Percentiles rank a stretch among this genome's conserved stretches.
phyloP scores from a whole-genome alignment of 2,113 vertebrate genomes.

The Pholis gunnellus region DNA sequence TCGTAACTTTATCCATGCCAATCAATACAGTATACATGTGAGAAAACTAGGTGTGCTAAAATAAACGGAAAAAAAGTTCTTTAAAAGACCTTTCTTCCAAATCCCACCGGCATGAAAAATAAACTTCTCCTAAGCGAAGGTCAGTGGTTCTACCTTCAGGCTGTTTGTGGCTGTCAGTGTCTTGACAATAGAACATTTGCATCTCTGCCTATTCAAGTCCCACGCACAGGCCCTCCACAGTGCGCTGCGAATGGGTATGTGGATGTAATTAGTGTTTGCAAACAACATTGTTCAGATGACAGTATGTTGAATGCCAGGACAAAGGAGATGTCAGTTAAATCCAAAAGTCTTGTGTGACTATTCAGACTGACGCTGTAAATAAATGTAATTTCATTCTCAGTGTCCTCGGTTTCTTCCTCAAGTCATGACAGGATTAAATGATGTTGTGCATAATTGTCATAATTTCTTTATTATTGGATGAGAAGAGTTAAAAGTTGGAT shows the following conservation, averaged over 20 bases:
- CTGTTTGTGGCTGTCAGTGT: conserved; percentile 34
- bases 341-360: background rate
- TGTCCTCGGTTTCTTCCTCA: background rate
- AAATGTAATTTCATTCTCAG: background rate
- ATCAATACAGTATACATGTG: conserved; percentile 14
- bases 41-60: background rate
- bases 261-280: conserved; percentile 37
- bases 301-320: background rate
- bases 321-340: conserved; percentile 21
- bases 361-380: conserved; percentile 19
- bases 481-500: background rate
- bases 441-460: background rate
- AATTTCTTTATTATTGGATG: background rate
- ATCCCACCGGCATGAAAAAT: conserved; percentile 17
- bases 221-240: background rate
- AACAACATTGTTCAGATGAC: conserved; percentile 28
- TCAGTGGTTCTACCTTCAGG: conserved; percentile 27
- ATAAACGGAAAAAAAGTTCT: conserved; percentile 3
- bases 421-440: background rate
- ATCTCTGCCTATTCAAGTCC: conserved; percentile 13
- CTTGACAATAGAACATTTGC: conserved; percentile 5
- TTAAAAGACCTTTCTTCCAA: background rate
- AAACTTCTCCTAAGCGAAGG: conserved; percentile 16
- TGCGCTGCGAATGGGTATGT: background rate
- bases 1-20: background rate